Conservation (phyloP, 2,888 invertebrate species). For the Prosapia bicincta region DNA sequence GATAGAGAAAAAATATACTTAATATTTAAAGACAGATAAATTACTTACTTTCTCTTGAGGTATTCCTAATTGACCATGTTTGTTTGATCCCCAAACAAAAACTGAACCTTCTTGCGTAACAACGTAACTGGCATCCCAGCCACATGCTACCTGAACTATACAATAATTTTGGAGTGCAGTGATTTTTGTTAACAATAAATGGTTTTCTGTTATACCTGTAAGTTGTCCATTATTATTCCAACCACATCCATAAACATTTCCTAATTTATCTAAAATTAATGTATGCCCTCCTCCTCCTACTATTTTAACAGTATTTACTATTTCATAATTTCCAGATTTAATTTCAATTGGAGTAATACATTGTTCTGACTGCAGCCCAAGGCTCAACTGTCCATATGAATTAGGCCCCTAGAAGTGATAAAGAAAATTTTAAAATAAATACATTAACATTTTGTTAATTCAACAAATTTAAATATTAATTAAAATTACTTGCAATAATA, state of each 20-base stretch:
- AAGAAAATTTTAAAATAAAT: no score
- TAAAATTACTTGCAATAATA: no score
- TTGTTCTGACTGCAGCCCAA: constrained; percentile 64
- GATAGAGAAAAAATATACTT: constrained; percentile 42
- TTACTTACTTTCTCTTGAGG: constrained; percentile 45
- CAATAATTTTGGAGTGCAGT: constrained; percentile 44
- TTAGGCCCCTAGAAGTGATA: constrained; percentile 78
- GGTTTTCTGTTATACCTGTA: constrained; percentile 53
- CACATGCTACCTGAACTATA: constrained; percentile 64
- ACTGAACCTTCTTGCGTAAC: constrained; percentile 64
- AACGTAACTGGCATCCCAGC: constrained; percentile 81
- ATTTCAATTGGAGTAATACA: constrained; percentile 53
- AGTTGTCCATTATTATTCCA: constrained; percentile 74
- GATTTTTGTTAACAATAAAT: constrained; percentile 40
- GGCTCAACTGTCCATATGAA: constrained; percentile 76
- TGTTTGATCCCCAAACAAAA: constrained; percentile 81
- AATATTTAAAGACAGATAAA: constrained; percentile 39
- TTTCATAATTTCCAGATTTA: constrained; percentile 38
- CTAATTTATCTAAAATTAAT: constrained; percentile 61
- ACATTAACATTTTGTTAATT: no score
- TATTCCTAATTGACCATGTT: constrained; percentile 71
- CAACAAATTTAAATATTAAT: no score
- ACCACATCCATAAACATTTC: constrained; percentile 71
- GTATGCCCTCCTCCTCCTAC: constrained; percentile 77
- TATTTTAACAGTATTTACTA: constrained; percentile 54